Evolutionary conservation across 1,140 invertebrate species (phyloP).

Genomic region (Rhyzopertha dominica): DNA sequence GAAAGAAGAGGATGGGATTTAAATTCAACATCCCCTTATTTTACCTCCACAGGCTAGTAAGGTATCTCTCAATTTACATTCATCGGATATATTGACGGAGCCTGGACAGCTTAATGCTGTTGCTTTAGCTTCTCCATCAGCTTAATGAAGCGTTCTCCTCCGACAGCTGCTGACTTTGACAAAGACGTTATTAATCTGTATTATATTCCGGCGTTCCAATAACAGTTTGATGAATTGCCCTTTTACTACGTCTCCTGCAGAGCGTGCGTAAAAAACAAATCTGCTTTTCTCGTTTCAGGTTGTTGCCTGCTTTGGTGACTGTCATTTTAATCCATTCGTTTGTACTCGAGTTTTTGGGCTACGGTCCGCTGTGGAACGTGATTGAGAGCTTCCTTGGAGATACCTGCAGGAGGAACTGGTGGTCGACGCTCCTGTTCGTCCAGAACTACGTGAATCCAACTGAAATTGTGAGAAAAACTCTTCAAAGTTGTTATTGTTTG

Average conservation of each 20-base stretch:
- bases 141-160: too few relatives aligned
- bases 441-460: constrained; percentile 50
- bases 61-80: too few relatives aligned
- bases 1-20: constrained; percentile 42
- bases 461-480: constrained; percentile 30
- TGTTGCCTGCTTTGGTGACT: constrained; percentile 56
- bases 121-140: too few relatives aligned
- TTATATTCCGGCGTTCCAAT: too few relatives aligned
- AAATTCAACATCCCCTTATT: constrained; percentile 44
- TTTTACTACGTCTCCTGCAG: too few relatives aligned
- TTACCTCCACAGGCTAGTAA: constrained; percentile 54
- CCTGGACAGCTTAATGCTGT: too few relatives aligned
- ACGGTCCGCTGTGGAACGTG: constrained; percentile 50
- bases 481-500: neutral
- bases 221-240: too few relatives aligned
- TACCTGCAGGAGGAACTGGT: constrained; percentile 50
- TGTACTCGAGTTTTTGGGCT: constrained; percentile 49
- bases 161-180: too few relatives aligned
- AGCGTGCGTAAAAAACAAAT: too few relatives aligned
- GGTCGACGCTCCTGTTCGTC: constrained; percentile 49
- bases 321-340: constrained; percentile 52
- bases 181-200: too few relatives aligned
- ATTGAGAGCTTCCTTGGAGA: constrained; percentile 33
- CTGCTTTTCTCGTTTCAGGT: constrained; percentile 50
- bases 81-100: too few relatives aligned